Percentiles rank a stretch among this genome's conserved stretches.
Conservation (phyloP, 2,113 vertebrate species). For the Gasterosteus aculeatus region DNA sequence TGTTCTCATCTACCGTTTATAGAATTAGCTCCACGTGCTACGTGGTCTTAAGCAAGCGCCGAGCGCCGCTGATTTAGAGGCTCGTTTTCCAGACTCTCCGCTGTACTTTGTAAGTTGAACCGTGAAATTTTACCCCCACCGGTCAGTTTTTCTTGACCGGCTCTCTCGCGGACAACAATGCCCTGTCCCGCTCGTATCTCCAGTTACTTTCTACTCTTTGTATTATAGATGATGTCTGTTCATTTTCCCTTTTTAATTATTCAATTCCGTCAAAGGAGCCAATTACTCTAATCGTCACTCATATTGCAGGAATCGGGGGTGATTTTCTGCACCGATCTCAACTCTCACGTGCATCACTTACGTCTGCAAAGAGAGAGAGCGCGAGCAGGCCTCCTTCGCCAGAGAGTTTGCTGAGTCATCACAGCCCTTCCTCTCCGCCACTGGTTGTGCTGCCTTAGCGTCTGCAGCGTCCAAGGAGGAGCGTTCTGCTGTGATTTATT, state of each 20-base stretch:
- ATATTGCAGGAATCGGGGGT: slow-evolving; percentile 16
- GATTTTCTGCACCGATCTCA: background rate
- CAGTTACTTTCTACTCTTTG: slow-evolving; percentile 70
- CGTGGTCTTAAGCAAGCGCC: background rate
- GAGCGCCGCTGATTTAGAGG: no score
- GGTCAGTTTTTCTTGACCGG: slow-evolving; percentile 29
- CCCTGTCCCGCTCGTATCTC: slow-evolving; percentile 61
- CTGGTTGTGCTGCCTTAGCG: slow-evolving; percentile 54
- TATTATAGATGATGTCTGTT: slow-evolving; percentile 73
- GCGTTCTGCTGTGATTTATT: slow-evolving; percentile 71
- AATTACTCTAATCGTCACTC: slow-evolving; percentile 46
- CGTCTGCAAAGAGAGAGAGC: slow-evolving; percentile 7
- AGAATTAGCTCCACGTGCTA: slow-evolving; percentile 15
- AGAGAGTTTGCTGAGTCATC: slow-evolving; percentile 65
- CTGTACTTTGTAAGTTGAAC: slow-evolving; percentile 49
- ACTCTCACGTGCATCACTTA: background rate
- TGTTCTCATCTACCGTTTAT: slow-evolving; percentile 22
- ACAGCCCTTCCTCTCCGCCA: slow-evolving; percentile 53
- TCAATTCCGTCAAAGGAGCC: slow-evolving; percentile 44
- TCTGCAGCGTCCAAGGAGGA: slow-evolving; percentile 52
- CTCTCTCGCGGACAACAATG: slow-evolving; percentile 56
- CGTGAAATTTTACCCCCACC: slow-evolving; percentile 48
- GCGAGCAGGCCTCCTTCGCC: slow-evolving; percentile 20
- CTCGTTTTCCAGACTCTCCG: no score
- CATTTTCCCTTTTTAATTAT: slow-evolving; percentile 71